Base-by-base conservation (phyloP, 2,113 vertebrate species). In the Geococcyx californianus region DNA sequence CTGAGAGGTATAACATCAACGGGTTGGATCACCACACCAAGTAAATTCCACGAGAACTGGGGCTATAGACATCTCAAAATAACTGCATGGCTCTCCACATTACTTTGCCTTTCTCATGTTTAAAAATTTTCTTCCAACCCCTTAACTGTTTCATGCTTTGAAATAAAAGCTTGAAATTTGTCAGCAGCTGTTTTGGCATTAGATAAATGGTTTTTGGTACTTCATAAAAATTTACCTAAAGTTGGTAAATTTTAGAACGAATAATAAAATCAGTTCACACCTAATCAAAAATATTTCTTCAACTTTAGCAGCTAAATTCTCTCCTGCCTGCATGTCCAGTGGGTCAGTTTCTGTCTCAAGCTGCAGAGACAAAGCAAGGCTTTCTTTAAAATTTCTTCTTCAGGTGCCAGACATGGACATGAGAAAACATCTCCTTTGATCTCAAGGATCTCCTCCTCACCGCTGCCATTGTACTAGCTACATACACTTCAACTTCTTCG, bases 241-340 rank as follows among this genome's bases (percentile, higher is more conserved):
- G 75, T 94, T 90, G 91, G 93, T 93, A 87, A 88, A 92, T 59
- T 62, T 66, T 62, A 76, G 94, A 89, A 89, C 93, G 94, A 93
- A 96, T 73, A 95, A 91, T 95, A 96, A 97, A 96, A 95, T 94
- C 94, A 87, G 66, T 89, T 94, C 89, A 95, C 95, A 96, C 77
- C 51, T 97, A 93, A 96, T 95, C 93, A 95, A 87, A 95, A 95
- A 89, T 75, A 95, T 75, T 95, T 95, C 74, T 94, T 91, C 85
- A 89, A 95, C 91, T 94, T 94, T 63, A 64, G 91, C 74, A 87
- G 94, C 87, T 95, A 70, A 82, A 93, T 91, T 89, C 93, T 89
- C 89, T 91, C 69, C 67, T 45, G 93, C 89, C 59, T 64, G 93
- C 54, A 94, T 83, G 87, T 94, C 81, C 89, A 87, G 52, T 40